Evolutionary conservation across 2,797 vertebrate species (phyloP), one percentile per base, ranked within the genome.

Genomic region (Oreochromis grahami): DNA sequence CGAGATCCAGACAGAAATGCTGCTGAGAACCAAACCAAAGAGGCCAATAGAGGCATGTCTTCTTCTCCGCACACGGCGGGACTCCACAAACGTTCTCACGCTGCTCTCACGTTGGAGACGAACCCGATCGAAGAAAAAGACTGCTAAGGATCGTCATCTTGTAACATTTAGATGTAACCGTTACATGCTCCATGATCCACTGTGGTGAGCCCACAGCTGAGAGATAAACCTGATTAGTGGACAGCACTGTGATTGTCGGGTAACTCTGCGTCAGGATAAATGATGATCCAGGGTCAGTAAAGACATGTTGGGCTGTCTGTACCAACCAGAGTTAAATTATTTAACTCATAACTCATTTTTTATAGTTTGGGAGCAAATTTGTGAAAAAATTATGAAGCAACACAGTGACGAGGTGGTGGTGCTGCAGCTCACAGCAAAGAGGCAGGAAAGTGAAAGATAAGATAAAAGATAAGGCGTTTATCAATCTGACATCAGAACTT

Each of bases 11-110:
- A 32, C 13, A 32, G 14, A 48, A 15, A 48, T 5, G 65, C 65
- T 29, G 68, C 21, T 72, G 15, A 72, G 41, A 72, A 29, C 14
- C 41, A 7, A 72, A 72, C 24, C 41, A 72, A 72, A 17, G 0
- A 72, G 68, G 68, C 8, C 43, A 17, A 70, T 21, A 48, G 15
- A 48, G 19, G 9, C 41, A 38, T 7, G 60, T 14, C 60, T 2
- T 5, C 34, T 38, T 0, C 68, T 13, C 58, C 36, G 17, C 32
- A 63, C 32, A 0, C 15, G 8, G 29, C 15, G 29, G 29, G 29
- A 32, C 56, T 60, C 56, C 29, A 60, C 32, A 63, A 38, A 63
- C 0, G 11, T 13, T 63, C 58, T 38, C 58, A 63, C 19, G 34
- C 34, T 38, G 58, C 58, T 63, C 19, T n/a, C 34, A n/a, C 6